Percentiles rank a stretch among this genome's conserved stretches.
These are phyloP conservation scores for Antidorcas marsupialis DNA, from an alignment of 2,113 vertebrate species.

Conservation along the genomic window DNA sequence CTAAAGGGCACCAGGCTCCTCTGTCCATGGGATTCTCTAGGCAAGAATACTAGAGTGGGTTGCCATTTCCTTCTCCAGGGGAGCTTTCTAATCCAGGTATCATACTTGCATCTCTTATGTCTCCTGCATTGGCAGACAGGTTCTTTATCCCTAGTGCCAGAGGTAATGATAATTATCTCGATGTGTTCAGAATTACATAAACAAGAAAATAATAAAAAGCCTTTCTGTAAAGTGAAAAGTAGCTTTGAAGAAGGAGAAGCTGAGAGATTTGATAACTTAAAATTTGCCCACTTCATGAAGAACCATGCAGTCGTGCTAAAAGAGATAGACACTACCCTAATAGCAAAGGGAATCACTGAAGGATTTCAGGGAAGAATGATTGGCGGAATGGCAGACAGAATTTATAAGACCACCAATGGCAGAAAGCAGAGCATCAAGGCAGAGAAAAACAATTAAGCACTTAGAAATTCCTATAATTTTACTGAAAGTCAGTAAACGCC, in stretches of 20 bases:
- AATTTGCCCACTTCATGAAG: not conserved
- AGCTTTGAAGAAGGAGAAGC: not conserved
- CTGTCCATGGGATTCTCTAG: not conserved
- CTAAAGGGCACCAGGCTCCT: not conserved
- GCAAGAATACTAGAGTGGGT: not conserved
- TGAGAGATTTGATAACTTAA: not conserved
- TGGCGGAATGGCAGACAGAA: not conserved
- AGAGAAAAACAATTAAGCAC: not conserved
- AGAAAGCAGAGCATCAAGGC: not conserved
- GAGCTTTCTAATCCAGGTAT: not conserved
- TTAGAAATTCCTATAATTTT: not conserved
- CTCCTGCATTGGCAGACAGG: not conserved
- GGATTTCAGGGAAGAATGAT: not conserved
- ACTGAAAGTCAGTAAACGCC: not conserved
- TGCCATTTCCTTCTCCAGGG: not conserved
- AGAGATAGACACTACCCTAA: not conserved
- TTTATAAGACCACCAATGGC: not conserved
- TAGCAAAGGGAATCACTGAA: not conserved
- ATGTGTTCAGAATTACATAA: not conserved
- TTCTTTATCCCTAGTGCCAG: not conserved
- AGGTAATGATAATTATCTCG: not conserved
- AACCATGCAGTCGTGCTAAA: not conserved
- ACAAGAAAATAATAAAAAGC: not conserved
- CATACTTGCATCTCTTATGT: not conserved
- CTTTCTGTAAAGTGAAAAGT: not conserved